A percentile compares a stretch with the other conserved stretches of the same genome.
These are phyloP conservation scores for Sialia sialis DNA, from an alignment of 2,113 vertebrate species.

Conservation along the genomic window DNA sequence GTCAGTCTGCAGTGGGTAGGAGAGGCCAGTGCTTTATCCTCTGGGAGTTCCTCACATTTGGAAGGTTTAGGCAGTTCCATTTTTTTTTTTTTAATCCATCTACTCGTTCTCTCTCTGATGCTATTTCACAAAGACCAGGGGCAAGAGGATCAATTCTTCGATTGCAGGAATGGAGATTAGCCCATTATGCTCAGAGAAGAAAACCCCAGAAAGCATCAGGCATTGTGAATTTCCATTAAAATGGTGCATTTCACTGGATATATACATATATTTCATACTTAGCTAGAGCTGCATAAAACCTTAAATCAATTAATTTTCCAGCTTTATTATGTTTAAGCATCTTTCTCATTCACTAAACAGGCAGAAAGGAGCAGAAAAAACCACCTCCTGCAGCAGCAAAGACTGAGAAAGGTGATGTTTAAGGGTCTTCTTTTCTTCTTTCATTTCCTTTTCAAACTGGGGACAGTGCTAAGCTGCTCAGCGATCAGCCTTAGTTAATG, in stretches of 20 bases:
- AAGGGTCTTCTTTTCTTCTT: neutral
- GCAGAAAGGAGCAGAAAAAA: constrained; percentile 80
- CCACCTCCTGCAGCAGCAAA: constrained; percentile 70
- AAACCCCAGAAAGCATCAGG: neutral
- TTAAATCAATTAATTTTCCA: neutral
- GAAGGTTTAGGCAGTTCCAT: neutral
- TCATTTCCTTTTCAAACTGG: neutral
- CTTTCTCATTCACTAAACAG: constrained; percentile 73
- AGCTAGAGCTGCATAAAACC: neutral
- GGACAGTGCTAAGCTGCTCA: neutral
- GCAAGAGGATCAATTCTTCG: constrained; percentile 30
- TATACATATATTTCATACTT: neutral
- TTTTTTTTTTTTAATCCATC: neutral
- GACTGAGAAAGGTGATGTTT: constrained; percentile 78
- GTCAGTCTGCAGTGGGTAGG: neutral
- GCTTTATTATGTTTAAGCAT: constrained; percentile 43
- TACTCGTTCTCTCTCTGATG: neutral
- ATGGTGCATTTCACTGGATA: neutral
- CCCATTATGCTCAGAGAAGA: constrained; percentile 3
- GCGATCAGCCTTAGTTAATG: neutral
- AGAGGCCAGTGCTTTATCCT: neutral
- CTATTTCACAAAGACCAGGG: constrained; percentile 2
- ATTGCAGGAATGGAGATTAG: constrained; percentile 14
- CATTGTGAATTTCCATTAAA: constrained; percentile 11
- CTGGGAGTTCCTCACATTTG: neutral